A percentile compares a stretch with the other conserved stretches of the same genome.
phyloP scores from a whole-genome alignment of 1,140 invertebrate species.

The Bombyx mandarina region DNA sequence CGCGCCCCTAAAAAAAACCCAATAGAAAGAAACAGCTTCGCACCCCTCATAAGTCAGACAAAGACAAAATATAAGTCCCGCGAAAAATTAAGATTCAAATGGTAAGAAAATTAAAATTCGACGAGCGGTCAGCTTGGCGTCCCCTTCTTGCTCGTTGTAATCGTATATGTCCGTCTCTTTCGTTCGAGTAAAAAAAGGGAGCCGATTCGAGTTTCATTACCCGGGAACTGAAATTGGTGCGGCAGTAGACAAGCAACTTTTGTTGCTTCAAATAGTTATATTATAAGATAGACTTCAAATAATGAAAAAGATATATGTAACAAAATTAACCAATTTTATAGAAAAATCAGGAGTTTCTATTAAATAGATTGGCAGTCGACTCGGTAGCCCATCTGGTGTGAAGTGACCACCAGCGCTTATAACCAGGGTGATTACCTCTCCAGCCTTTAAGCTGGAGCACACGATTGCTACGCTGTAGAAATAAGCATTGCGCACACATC shows the following conservation, averaged over 20 bases:
- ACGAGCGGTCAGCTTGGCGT: constrained; percentile 46
- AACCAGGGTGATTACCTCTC: no score
- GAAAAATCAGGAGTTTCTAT: no score
- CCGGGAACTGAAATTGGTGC: constrained; percentile 2
- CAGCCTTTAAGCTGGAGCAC: no score
- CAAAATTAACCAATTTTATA: no score
- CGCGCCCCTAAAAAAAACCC: constrained; percentile 10
- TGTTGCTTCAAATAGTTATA: no score
- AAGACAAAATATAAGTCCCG: constrained; percentile 27
- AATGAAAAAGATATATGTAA: no score
- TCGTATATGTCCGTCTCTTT: constrained; percentile 27
- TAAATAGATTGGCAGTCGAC: no score
- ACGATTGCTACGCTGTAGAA: no score
- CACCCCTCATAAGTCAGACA: constrained; percentile 10
- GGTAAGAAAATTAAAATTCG: constrained; percentile 70
- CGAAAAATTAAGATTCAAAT: constrained; percentile 69
- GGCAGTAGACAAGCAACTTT: background rate
- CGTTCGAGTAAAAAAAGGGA: constrained; percentile 50
- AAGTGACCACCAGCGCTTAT: no score
- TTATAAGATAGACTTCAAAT: no score
- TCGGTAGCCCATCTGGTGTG: no score
- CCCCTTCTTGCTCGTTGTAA: constrained; percentile 23
- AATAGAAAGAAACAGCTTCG: constrained; percentile 18
- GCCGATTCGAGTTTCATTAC: constrained; percentile 45
- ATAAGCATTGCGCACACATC: no score